Conservation (phyloP, 2,888 invertebrate genomes). For the Andrena haemorrhoa region DNA sequence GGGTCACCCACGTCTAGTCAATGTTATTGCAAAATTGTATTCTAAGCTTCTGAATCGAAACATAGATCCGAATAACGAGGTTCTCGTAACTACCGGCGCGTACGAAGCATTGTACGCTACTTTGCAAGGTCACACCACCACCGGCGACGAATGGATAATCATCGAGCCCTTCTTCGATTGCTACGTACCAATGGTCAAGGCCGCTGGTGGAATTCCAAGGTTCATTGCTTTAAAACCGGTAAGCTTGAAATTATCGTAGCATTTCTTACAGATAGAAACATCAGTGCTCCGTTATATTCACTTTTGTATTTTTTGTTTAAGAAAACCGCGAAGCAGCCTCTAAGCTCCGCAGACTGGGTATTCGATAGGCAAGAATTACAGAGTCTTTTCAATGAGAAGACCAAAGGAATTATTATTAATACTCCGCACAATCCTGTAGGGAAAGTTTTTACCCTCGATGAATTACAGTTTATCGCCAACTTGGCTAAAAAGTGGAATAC, state of each 20-base stretch:
- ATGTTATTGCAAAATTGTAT: conserved; percentile 94
- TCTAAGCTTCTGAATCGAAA: conserved; percentile 90
- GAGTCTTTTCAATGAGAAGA: conserved; percentile 92
- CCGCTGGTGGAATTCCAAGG: conserved; percentile 94
- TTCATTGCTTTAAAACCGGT: conserved; percentile 95
- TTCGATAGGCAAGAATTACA: conserved; percentile 93
- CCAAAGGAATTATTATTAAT: conserved; percentile 98
- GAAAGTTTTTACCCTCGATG: conserved; percentile 92
- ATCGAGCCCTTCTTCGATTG: conserved; percentile 99
- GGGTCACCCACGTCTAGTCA: conserved; percentile 96
- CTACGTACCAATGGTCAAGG: conserved; percentile 96
- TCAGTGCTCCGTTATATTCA: neutral
- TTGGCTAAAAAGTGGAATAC: conserved; percentile 97
- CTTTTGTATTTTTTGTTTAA: conserved; percentile 58
- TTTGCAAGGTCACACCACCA: conserved; percentile 94
- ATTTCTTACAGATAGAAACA: neutral
- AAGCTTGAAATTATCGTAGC: conserved; percentile 78
- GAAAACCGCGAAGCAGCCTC: conserved; percentile 85
- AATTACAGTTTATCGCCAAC: conserved; percentile 92
- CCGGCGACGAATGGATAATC: conserved; percentile 96
- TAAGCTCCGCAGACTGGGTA: conserved; percentile 94
- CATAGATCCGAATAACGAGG: conserved; percentile 94
- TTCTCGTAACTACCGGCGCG: conserved; percentile 96
- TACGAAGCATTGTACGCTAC: conserved; percentile 96
- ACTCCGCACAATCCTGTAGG: conserved; percentile 99